These are phyloP conservation scores for Carassius gibelio DNA, from an alignment of 2,113 vertebrate species.

Conservation along the genomic window DNA sequence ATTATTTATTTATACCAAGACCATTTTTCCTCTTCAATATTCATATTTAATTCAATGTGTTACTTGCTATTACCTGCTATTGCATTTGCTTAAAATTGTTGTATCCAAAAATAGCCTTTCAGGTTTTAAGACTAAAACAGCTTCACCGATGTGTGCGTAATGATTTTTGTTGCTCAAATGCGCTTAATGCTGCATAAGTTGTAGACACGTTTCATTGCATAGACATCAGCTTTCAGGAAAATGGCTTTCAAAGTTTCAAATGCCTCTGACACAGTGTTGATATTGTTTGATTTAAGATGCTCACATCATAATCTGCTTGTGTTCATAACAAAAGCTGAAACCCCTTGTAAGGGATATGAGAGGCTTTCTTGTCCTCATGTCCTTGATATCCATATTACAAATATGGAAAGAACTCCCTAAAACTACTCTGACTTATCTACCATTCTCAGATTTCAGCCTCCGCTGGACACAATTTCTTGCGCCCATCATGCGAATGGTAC, in stretches of 20 bases:
- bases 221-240: neutral
- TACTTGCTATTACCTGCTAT: no score
- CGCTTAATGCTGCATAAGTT: slow-evolving; percentile 3
- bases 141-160: neutral
- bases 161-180: neutral
- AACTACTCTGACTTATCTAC: slow-evolving; percentile 60
- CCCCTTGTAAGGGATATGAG: slow-evolving; percentile 4
- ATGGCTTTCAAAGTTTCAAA: slow-evolving; percentile 27
- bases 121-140: neutral
- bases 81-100: neutral
- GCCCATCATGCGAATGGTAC: slow-evolving; percentile 69
- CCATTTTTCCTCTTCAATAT: no score
- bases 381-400: slow-evolving; percentile 57
- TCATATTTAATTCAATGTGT: no score
- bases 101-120: neutral
- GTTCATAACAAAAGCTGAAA: slow-evolving; percentile 37
- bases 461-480: slow-evolving; percentile 70
- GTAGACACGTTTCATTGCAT: neutral
- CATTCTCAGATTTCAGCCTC: slow-evolving; percentile 65
- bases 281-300: slow-evolving; percentile 14
- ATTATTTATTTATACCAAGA: neutral
- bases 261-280: slow-evolving; percentile 42
- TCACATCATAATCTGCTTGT: slow-evolving; percentile 22
- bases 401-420: slow-evolving; percentile 43
- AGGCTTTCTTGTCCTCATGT: slow-evolving; percentile 26